phyloP scores from a whole-genome alignment of 2,113 vertebrate species.

The Acanthochromis polyacanthus region DNA sequence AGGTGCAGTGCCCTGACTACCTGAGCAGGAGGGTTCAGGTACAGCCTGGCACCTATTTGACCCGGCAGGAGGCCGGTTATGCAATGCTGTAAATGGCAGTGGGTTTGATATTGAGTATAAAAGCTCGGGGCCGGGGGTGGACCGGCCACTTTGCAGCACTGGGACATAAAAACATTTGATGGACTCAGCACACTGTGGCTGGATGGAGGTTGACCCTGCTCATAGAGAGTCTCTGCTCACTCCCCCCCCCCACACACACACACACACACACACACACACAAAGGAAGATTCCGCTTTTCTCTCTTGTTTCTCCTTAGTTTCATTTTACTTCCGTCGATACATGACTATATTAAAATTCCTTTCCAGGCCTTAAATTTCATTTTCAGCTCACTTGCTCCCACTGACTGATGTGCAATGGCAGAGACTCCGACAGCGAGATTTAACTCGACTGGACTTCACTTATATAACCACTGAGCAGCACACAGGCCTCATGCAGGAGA shows the following conservation, averaged over 20 bases:
- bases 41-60: conserved; percentile 28
- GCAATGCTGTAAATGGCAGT: conserved; percentile 55
- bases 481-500: conserved; percentile 40
- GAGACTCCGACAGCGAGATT: conserved; percentile 56
- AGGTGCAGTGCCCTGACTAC: conserved; percentile 14
- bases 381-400: conserved; percentile 19
- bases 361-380: conserved; percentile 1
- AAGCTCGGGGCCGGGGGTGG: conserved; percentile 26
- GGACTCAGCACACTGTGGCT: conserved; percentile 22
- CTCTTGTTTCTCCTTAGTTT: conserved; percentile 15
- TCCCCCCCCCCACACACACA: background rate
- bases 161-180: conserved; percentile 30
- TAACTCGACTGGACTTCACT: conserved; percentile 68
- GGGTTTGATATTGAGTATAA: conserved; percentile 52
- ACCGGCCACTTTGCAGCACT: conserved; percentile 12
- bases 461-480: conserved; percentile 56
- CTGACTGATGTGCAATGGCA: conserved; percentile 54
- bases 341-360: conserved; percentile 19
- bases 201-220: background rate
- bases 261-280: no score
- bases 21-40: conserved; percentile 27
- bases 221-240: background rate
- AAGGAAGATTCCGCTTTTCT: background rate
- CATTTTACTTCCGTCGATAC: background rate
- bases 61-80: conserved; percentile 52